Conservation (phyloP, 2,797 vertebrate genomes). For the Glossophaga mutica region DNA sequence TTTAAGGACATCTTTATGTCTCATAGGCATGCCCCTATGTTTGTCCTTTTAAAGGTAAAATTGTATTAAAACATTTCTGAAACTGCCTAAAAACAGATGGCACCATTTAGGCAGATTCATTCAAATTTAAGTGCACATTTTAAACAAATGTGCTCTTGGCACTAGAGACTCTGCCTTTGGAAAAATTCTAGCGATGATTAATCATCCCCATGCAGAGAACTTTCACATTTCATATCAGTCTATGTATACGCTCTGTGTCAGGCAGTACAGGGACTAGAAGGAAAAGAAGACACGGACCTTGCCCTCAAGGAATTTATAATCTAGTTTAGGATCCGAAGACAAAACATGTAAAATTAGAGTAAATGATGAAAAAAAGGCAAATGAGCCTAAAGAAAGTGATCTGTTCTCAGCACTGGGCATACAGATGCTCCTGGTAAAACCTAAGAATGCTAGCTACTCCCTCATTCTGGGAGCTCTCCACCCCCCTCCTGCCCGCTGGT, state of each 20-base stretch:
- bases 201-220: constrained; percentile 25
- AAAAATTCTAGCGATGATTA: constrained; percentile 51
- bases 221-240: neutral
- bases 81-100: constrained; percentile 70
- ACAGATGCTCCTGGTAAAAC: neutral
- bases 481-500: neutral
- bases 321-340: neutral
- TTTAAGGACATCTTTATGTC: constrained; percentile 28
- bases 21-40: neutral
- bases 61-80: constrained; percentile 55
- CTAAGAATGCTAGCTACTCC: neutral
- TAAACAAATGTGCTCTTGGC: constrained; percentile 71
- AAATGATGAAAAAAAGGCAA: neutral
- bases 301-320: constrained; percentile 12
- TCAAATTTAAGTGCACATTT: constrained; percentile 63
- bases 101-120: constrained; percentile 69
- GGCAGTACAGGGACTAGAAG: neutral
- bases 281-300: neutral
- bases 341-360: neutral
- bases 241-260: neutral
- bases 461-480: neutral
- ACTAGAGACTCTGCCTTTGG: constrained; percentile 32
- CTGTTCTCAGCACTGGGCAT: neutral
- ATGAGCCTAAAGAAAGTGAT: neutral
- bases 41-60: constrained; percentile 70